phyloP scores from a whole-genome alignment of 2,888 invertebrate genomes.

The Ichneumoninae sp. region DNA sequence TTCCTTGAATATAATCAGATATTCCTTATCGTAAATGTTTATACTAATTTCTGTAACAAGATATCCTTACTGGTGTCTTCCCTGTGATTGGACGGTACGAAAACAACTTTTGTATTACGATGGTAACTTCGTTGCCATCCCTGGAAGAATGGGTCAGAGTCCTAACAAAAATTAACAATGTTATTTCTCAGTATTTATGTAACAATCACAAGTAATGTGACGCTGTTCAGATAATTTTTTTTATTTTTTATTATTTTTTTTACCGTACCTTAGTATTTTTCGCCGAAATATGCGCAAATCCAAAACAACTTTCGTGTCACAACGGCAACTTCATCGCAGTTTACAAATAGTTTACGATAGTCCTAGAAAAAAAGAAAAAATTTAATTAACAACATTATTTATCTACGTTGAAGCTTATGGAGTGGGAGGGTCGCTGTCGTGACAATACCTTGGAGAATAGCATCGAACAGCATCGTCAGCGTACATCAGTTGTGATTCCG shows the following conservation, averaged over 20 bases:
- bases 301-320: constrained; percentile 12
- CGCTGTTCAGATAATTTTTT: neutral
- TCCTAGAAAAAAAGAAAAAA: constrained; percentile 9
- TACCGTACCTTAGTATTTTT: neutral
- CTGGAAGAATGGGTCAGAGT: neutral
- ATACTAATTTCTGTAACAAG: neutral
- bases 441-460: constrained; percentile 16
- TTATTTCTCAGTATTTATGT: neutral
- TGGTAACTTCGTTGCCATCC: neutral
- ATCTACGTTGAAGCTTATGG: neutral
- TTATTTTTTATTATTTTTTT: neutral
- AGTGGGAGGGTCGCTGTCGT: neutral
- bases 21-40: neutral
- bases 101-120: neutral
- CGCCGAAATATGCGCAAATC: constrained; percentile 11
- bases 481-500: constrained; percentile 32
- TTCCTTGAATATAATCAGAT: neutral
- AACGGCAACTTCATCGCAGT: neutral
- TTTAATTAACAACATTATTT: constrained; percentile 2
- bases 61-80: neutral
- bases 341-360: constrained; percentile 17
- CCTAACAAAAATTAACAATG: neutral
- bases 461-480: constrained; percentile 24
- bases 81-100: neutral
- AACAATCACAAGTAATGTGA: neutral